Evolutionary conservation across 2,113 vertebrate species (phyloP), one percentile per base, ranked within the genome.

Genomic region (Tachysurus vachellii): DNA sequence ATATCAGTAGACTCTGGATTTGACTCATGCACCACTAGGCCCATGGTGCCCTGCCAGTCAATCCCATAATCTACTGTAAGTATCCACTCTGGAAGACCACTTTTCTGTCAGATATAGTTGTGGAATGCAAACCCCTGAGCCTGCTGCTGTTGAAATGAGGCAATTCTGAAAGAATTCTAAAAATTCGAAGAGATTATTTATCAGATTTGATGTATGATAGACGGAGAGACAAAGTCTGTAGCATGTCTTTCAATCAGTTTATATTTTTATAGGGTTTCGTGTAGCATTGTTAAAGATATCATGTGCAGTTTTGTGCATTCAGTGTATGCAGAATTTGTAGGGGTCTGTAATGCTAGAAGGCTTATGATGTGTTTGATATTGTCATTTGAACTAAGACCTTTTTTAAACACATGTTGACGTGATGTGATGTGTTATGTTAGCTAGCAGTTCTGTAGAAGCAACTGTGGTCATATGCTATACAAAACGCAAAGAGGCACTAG

Each of bases 41-140:
- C 79, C 79, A 81, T 61, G 79, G 79, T 81, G 56, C 79, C 79
- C 79, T 7, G 79, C 19, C 79, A 81, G 79, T 81, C 79, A 81
- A 80, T 59, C 77, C 61, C n/a, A 23, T 44, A 36, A 80, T 21
- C 79, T 4, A 59, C 54, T 59, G 31, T 42, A 61, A 81, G 13
- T 19, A 44, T 80, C 31, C 31, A 81, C 31, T 44, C 19, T 61
- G 79, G 31, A 53, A 57, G 11, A 31, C n/a, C 76, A 79, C 28
- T 5, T 59, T 57, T 57, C 53, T 80, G n/a, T 57, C 17, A 21
- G 5, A 80, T 57, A 80, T 80, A 6, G 4, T 59, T 2, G 42
- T 8, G 11, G 2, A 56, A 13, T 54, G 23, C 14, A 79, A 80
- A 80, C 4, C 54, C 31, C 14, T 23, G 2, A 9, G 50, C 23